Percentiles rank a stretch among this genome's conserved stretches.
Evolutionary conservation across 2,888 invertebrate genomes (phyloP).

Genomic region (Dexiosoma caninum): DNA sequence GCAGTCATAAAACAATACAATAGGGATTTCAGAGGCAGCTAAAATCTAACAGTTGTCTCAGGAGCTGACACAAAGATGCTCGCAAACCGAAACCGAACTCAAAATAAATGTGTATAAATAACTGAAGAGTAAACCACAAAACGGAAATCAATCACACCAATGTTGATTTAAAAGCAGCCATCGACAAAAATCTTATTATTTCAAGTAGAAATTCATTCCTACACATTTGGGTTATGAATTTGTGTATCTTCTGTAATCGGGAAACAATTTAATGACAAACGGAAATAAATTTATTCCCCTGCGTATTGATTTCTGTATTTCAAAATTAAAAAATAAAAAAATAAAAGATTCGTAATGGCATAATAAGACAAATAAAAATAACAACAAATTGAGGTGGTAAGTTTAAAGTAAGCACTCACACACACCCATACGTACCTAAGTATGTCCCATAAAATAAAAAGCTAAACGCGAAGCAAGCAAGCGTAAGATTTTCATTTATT

Average conservation of each 20-base stretch:
- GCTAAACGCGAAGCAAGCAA: slow-evolving; percentile 47
- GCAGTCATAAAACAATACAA: neutral
- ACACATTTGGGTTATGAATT: neutral
- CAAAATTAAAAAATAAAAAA: slow-evolving; percentile 47
- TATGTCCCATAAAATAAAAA: neutral
- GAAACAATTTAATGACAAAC: slow-evolving; percentile 77
- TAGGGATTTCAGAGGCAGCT: slow-evolving; percentile 10
- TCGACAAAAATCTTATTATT: slow-evolving; percentile 29
- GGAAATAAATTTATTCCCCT: slow-evolving; percentile 73
- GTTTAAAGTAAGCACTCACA: neutral
- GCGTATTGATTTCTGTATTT: slow-evolving; percentile 68
- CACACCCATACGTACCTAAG: neutral
- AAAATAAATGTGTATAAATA: slow-evolving; percentile 37
- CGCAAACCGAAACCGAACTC: slow-evolving; percentile 9
- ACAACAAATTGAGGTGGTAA: slow-evolving; percentile 12
- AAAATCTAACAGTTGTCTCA: slow-evolving; percentile 24
- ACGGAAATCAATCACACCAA: slow-evolving; percentile 59
- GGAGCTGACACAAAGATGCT: neutral
- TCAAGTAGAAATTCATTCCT: neutral
- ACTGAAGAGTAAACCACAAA: slow-evolving; percentile 25
- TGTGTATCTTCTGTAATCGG: slow-evolving; percentile 67
- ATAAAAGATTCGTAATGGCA: slow-evolving; percentile 67
- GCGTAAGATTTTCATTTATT: slow-evolving; percentile 58
- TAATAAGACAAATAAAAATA: slow-evolving; percentile 38
- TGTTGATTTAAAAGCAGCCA: slow-evolving; percentile 50